These are phyloP conservation scores for Melanerpes formicivorus DNA, from an alignment of 2,113 vertebrate species.

Conservation along the genomic window DNA sequence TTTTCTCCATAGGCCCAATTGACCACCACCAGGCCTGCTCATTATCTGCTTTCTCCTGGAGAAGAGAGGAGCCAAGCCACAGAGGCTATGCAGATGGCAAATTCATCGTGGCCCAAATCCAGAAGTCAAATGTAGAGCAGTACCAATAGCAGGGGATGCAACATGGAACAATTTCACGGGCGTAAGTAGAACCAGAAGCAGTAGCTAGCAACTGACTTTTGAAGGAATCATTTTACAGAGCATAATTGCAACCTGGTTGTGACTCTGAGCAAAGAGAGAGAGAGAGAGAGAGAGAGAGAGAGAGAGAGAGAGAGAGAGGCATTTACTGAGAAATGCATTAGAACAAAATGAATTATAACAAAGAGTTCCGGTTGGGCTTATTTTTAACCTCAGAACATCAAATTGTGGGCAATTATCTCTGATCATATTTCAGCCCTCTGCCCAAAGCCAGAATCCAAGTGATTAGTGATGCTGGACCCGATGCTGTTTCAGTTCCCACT, in stretches of 20 bases:
- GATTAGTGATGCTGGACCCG: background rate
- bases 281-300: background rate
- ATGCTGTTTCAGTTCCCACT: background rate
- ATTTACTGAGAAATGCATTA: background rate
- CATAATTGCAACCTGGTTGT: background rate
- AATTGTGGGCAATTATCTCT: background rate
- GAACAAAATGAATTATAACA: background rate
- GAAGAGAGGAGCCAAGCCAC: background rate
- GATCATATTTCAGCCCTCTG: background rate
- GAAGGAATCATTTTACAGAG: background rate
- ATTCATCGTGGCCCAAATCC: background rate
- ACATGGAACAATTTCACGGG: background rate
- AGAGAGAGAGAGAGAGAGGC: background rate
- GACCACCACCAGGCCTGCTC: background rate
- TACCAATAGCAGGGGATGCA: background rate
- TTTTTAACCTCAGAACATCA: background rate
- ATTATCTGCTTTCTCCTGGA: background rate
- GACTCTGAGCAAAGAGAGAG: background rate
- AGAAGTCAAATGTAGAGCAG: background rate
- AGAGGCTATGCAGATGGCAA: constrained; percentile 6
- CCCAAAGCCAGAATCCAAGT: background rate
- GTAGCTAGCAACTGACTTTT: background rate
- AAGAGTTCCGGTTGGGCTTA: background rate
- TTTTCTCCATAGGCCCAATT: background rate
- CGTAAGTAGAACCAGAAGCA: background rate